Evolutionary conservation across 2,888 invertebrate species (phyloP).

Genomic region (Phymatocera aterrima): DNA sequence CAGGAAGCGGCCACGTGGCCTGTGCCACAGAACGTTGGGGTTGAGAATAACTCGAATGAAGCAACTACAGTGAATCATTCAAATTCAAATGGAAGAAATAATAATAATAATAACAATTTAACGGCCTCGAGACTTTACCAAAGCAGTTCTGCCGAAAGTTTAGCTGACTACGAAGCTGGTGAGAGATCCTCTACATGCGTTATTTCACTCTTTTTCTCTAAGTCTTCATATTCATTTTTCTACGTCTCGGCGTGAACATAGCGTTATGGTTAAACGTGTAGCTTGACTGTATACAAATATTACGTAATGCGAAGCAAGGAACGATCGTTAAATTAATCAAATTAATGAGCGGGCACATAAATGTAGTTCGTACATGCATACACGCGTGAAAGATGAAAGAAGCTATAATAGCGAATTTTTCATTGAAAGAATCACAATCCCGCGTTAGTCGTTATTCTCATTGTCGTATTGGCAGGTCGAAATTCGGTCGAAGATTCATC

Average conservation of each 20-base stretch:
- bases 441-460: background rate
- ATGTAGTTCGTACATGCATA: background rate
- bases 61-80: constrained; percentile 49
- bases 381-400: background rate
- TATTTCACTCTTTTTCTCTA: no score
- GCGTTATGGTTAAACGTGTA: background rate
- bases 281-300: background rate
- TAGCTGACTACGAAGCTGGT: constrained; percentile 77
- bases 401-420: background rate
- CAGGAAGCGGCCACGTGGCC: constrained; percentile 61
- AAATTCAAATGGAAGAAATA: constrained; percentile 52
- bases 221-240: background rate
- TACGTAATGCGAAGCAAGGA: constrained; percentile 11
- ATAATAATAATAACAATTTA: constrained; percentile 66
- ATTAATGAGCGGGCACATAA: background rate
- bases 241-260: background rate
- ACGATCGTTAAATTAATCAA: constrained; percentile 37
- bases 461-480: constrained; percentile 53
- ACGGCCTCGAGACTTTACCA: constrained; percentile 60
- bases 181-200: no score
- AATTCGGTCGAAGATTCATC: constrained; percentile 59
- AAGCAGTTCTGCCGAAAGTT: constrained; percentile 76
- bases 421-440: background rate
- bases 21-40: constrained; percentile 64
- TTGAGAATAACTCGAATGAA: constrained; percentile 58